Percentiles rank a stretch among this genome's conserved stretches.
phyloP scores from a whole-genome alignment of 2,797 vertebrate species.

The Poeciliopsis infans region DNA sequence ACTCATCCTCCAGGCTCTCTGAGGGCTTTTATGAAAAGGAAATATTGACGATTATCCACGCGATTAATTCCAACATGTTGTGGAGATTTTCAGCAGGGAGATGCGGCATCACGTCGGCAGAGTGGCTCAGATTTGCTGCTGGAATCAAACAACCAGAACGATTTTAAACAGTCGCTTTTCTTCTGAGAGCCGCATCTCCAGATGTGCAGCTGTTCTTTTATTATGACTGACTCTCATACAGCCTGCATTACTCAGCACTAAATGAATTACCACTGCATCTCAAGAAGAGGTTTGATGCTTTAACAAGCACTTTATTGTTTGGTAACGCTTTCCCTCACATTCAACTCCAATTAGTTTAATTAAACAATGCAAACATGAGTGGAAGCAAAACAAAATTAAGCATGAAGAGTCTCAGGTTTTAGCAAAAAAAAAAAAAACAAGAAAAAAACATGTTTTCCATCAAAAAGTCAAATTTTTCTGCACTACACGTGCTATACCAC shows the following conservation, averaged over 20 bases:
- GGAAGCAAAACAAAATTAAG: not conserved
- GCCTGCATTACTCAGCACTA: not conserved
- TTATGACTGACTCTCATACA: not conserved
- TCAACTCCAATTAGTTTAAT: not conserved
- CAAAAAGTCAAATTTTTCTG: not conserved
- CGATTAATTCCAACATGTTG: not conserved
- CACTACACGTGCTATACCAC: not conserved
- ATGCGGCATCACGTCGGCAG: not conserved
- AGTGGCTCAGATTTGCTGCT: not conserved
- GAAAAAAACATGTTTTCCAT: not conserved
- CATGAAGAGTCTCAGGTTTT: not conserved
- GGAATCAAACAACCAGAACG: not conserved
- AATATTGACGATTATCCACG: not conserved
- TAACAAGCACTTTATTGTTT: not conserved
- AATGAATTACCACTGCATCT: not conserved
- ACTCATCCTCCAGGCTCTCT: not conserved
- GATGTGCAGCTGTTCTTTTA: not conserved
- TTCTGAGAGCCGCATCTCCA: not conserved
- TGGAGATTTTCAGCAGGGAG: not conserved
- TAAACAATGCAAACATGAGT: not conserved
- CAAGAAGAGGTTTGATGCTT: not conserved
- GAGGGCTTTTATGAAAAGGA: not conserved
- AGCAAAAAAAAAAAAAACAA: not conserved
- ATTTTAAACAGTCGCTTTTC: not conserved
- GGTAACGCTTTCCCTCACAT: not conserved